Evolutionary conservation across 2,797 vertebrate species (phyloP).

Genomic region (Holocentrus rufus): DNA sequence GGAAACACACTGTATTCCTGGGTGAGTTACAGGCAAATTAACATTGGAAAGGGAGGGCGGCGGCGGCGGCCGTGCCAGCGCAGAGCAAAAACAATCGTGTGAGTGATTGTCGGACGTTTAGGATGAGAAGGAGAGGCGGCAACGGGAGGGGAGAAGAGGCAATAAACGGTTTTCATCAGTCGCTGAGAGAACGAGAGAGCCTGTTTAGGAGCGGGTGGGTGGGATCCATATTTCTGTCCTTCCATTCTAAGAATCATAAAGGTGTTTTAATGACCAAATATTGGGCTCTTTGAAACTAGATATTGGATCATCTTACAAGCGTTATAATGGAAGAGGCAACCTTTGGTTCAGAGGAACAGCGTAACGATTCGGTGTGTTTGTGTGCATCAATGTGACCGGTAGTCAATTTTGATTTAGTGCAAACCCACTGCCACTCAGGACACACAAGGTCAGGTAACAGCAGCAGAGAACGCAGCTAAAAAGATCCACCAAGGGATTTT

Average conservation of each 20-base stretch:
- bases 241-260: conserved; percentile 73
- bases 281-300: conserved; percentile 70
- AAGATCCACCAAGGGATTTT: no score
- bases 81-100: conserved; percentile 67
- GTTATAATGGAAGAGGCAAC: conserved; percentile 40
- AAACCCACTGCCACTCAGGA: background rate
- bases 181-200: conserved; percentile 53
- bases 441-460: background rate
- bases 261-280: conserved; percentile 74
- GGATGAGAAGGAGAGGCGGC: conserved; percentile 52
- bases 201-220: conserved; percentile 49
- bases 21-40: conserved; percentile 81
- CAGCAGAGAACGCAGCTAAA: no score
- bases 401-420: conserved; percentile 1
- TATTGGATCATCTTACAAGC: conserved; percentile 67
- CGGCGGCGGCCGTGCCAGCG: conserved; percentile 44
- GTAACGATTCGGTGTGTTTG: background rate
- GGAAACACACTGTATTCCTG: conserved; percentile 69
- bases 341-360: conserved; percentile 32
- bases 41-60: conserved; percentile 59
- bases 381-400: background rate
- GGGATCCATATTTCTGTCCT: conserved; percentile 55
- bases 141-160: conserved; percentile 58
- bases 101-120: conserved; percentile 75
- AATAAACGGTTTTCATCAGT: conserved; percentile 73